Base-by-base conservation (phyloP, 2,113 vertebrate species). In the Pseudonaja textilis region DNA sequence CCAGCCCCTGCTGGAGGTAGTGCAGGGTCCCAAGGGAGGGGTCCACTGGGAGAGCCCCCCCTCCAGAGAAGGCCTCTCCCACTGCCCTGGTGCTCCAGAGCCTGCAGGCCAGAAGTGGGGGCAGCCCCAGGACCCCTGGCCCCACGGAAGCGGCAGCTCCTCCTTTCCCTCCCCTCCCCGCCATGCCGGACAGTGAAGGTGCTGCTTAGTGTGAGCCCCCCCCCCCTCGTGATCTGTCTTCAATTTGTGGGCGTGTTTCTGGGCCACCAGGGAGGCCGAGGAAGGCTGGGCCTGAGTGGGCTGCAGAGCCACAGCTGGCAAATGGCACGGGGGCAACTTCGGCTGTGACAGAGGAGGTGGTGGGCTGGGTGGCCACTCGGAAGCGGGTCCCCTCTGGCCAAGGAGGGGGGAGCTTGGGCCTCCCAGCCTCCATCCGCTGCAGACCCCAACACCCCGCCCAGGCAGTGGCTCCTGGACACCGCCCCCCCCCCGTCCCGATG, bases 291-390 rank as follows among this genome's bases (percentile, higher is more conserved):
- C n/a, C 69, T 8, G 69, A 39, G 20, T 0, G 5, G 14, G 69
- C n/a, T 81, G 69, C 22, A 45, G 8, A 86, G 45, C 45, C 23
- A 29, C 2, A 3, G 23, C 39, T 26, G 42, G 3, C 45, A 47
- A 16, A 23, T 45, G 0, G 5, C 42, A 5, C 0, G 3, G 23
- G 20, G 26, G 20, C 12, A 14, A 25, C 2, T 4, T 29, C 25
- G 4, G 45, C 45, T 1, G 0, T 4, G 42, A 86, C 0, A 7
- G 42, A 86, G 81, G 45, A 26, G 42, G 85, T 4, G 4, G 23
- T 25, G 45, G 14, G 69, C 69, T 39, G 16, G 64, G 64, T 34
- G 64, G 4, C 39, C 20, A 0, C 1, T 23, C 8, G 22, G 85
- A 47, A 47, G 42, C 22, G 25, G 85, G 4, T 34, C 64, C 64